Evolutionary conservation across 1,140 invertebrate species (phyloP), one percentile per base, ranked within the genome.

Genomic region (Andricus grossulariae): DNA sequence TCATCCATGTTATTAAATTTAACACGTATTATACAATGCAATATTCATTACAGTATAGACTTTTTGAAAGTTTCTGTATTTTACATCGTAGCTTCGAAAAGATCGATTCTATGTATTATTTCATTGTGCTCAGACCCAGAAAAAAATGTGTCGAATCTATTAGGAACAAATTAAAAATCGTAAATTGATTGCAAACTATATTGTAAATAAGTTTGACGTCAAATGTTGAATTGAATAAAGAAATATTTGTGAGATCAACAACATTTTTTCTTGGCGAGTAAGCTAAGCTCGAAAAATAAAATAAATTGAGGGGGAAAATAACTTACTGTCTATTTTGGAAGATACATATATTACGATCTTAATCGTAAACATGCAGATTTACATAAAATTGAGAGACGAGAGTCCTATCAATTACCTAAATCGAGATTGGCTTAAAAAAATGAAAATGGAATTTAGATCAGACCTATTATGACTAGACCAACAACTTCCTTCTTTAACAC

Each of bases 401-500:
- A 66, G 45, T 66, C 60, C 45, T 32, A 25, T 45, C 32, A 32
- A 39, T 66, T 39, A 39, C 15, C 15, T 32, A 6, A 60, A 66
- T n/a, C 25, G 25, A 66, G 0, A 66, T 39, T 32, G 21, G 8
- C 21, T 32, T 32, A 12, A 66, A 66, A 66, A 32, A 66, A 66
- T n/a, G 15, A 16, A 39, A n/a, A n/a, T 8, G n/a, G 32, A 66
- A 39, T 66, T 39, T 39, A n/a, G 32, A 66, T 66, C 32, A 66
- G 39, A 66, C n/a, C 60, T 66, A 66, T 66, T 66, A 66, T 66
- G 60, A 66, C 60, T 66, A 66, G 60, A 66, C 39, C 39, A 66
- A n/a, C 45, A 66, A 66, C 60, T 66, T 25, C 25, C 60, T 66
- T 66, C 19, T 66, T 39, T 16, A 66, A 66, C 15, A 66, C 60